These are phyloP conservation scores for Trachythela sp. DNA, from an alignment of 64 coral and sea anemone species.

Conservation along the genomic window DNA sequence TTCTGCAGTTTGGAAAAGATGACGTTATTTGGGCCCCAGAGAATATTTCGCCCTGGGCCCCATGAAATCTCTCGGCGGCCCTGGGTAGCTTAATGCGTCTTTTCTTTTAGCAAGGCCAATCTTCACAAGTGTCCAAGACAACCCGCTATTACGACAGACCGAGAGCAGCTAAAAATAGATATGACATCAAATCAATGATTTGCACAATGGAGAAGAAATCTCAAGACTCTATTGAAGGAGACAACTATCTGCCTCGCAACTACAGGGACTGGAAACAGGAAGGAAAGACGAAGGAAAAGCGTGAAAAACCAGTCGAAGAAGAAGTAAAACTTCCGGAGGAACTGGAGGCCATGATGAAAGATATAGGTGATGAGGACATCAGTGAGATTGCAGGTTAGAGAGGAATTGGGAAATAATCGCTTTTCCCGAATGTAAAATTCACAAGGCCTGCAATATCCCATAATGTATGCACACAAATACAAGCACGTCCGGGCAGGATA, in stretches of 20 bases:
- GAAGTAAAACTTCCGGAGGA: background rate
- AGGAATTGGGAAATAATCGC: background rate
- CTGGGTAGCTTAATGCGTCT: background rate
- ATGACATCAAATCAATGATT: constrained; percentile 18
- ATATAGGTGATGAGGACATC: background rate
- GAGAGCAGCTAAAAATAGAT: background rate
- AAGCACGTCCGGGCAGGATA: too few relatives aligned
- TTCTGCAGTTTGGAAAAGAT: too few relatives aligned
- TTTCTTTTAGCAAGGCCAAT: background rate
- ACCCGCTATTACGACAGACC: background rate
- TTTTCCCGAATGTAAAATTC: too few relatives aligned
- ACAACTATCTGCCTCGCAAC: constrained; percentile 6
- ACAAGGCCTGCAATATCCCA: too few relatives aligned
- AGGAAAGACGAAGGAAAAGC: background rate
- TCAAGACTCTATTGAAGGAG: background rate
- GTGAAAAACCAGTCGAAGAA: background rate
- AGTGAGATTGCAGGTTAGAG: background rate
- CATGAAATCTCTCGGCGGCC: too few relatives aligned
- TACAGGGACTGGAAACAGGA: background rate
- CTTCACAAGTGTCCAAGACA: background rate
- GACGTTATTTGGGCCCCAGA: too few relatives aligned
- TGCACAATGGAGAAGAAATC: background rate
- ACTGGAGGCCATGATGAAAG: background rate
- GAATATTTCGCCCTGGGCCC: too few relatives aligned
- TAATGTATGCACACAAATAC: too few relatives aligned